These are phyloP conservation scores for Melitaea cinxia DNA, from an alignment of 1,140 invertebrate species.

Conservation along the genomic window DNA sequence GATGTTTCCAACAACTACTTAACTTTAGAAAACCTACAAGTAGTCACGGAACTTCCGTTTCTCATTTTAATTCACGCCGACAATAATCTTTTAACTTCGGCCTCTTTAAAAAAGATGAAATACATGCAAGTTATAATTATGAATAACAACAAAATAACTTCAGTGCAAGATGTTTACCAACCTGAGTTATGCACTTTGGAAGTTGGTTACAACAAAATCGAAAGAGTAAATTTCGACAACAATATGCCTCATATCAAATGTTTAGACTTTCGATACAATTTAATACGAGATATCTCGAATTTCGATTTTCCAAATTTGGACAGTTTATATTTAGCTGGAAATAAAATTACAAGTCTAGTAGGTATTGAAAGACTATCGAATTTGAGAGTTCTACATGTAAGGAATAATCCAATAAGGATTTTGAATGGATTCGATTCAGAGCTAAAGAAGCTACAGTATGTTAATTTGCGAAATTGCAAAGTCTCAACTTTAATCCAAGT, in stretches of 20 bases:
- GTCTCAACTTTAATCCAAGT: conserved; percentile 78
- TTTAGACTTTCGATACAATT: conserved; percentile 79
- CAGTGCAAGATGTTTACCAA: conserved; percentile 77
- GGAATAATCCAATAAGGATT: conserved; percentile 79
- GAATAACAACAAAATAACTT: conserved; percentile 76
- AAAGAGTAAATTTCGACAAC: conserved; percentile 53
- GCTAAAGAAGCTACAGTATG: conserved; percentile 74
- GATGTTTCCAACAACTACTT: conserved; percentile 81
- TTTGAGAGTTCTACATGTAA: conserved; percentile 78
- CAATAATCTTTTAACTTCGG: conserved; percentile 74
- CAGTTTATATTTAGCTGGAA: conserved; percentile 77
- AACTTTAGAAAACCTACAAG: conserved; percentile 72
- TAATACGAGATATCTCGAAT: conserved; percentile 68
- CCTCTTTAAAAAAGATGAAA: conserved; percentile 72
- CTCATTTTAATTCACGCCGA: conserved; percentile 80
- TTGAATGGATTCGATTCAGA: conserved; percentile 73
- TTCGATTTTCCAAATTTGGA: conserved; percentile 75
- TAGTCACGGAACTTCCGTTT: conserved; percentile 74
- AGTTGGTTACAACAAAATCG: conserved; percentile 76
- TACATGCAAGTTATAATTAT: conserved; percentile 82
- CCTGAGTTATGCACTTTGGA: conserved; percentile 80
- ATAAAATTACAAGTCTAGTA: conserved; percentile 66
- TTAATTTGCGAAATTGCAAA: conserved; percentile 81
- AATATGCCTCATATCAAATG: conserved; percentile 70
- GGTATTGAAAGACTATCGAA: conserved; percentile 73